Evolutionary conservation across 2,888 invertebrate species (phyloP).

Genomic region (Pedicia rivosa): DNA sequence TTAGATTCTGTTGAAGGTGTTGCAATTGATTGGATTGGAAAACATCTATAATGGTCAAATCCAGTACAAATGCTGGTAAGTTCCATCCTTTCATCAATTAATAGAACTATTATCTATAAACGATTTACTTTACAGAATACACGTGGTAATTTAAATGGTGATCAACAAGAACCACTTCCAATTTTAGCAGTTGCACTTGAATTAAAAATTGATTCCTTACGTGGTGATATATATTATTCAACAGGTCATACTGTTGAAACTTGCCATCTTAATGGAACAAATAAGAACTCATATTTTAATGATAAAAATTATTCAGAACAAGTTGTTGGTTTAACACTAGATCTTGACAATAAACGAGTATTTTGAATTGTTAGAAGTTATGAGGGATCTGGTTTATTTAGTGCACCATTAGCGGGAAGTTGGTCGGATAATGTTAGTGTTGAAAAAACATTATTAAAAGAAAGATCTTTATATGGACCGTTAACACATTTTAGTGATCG

Average conservation of each 20-base stretch:
- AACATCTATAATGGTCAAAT: slow-evolving; percentile 81
- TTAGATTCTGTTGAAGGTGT: slow-evolving; percentile 61
- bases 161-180: slow-evolving; percentile 58
- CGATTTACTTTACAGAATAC: no score
- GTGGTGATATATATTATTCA: slow-evolving; percentile 80
- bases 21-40: slow-evolving; percentile 82
- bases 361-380: slow-evolving; percentile 76
- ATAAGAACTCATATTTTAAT: slow-evolving; percentile 55
- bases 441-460: slow-evolving; percentile 22
- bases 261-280: slow-evolving; percentile 66
- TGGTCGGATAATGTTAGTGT: slow-evolving; percentile 28
- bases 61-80: slow-evolving; percentile 60
- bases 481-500: slow-evolving; percentile 67
- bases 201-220: slow-evolving; percentile 64
- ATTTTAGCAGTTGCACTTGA: slow-evolving; percentile 68
- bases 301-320: slow-evolving; percentile 63
- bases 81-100: no score
- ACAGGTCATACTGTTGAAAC: slow-evolving; percentile 74
- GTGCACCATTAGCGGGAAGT: slow-evolving; percentile 47
- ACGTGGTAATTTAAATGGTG: slow-evolving; percentile 53
- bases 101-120: no score
- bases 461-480: slow-evolving; percentile 45
- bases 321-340: slow-evolving; percentile 73
- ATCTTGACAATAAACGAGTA: slow-evolving; percentile 55
- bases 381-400: slow-evolving; percentile 57